Evolutionary conservation across 2,888 invertebrate species (phyloP).

Genomic region (Lasioglossum lativentre): DNA sequence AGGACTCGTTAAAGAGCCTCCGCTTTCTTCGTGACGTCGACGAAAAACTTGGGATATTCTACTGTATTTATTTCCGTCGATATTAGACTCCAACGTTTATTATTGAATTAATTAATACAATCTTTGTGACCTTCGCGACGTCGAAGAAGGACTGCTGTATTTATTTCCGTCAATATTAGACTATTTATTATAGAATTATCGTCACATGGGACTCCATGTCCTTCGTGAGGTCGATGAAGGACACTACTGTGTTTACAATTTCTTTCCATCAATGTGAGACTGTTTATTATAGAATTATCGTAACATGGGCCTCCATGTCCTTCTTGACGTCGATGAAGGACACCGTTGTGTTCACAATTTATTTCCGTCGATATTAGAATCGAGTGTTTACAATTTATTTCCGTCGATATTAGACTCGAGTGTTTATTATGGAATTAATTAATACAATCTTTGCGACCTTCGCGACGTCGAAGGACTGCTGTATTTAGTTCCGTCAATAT

Average conservation of each 20-base stretch:
- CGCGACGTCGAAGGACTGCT: background rate
- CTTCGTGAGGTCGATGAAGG: background rate
- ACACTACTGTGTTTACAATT: background rate
- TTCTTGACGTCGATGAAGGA: no score
- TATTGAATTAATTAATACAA: background rate
- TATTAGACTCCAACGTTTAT: background rate
- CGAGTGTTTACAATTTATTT: no score
- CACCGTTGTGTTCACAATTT: no score
- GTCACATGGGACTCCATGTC: background rate
- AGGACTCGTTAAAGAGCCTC: conserved; percentile 19
- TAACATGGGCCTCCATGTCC: no score
- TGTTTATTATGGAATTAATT: background rate
- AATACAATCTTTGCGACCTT: background rate
- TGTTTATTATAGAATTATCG: no score
- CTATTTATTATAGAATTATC: no score
- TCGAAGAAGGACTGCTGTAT: background rate
- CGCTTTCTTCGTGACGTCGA: background rate
- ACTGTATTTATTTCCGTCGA: background rate
- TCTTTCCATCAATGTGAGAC: background rate
- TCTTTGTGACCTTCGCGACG: background rate
- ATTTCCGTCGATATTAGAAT: no score
- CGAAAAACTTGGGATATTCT: background rate
- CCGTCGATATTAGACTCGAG: background rate
- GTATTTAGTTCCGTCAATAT: no score
- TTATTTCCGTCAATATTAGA: no score